Base-by-base conservation (phyloP, 1,140 invertebrate species). In the Zaprionus ghesquierei region DNA sequence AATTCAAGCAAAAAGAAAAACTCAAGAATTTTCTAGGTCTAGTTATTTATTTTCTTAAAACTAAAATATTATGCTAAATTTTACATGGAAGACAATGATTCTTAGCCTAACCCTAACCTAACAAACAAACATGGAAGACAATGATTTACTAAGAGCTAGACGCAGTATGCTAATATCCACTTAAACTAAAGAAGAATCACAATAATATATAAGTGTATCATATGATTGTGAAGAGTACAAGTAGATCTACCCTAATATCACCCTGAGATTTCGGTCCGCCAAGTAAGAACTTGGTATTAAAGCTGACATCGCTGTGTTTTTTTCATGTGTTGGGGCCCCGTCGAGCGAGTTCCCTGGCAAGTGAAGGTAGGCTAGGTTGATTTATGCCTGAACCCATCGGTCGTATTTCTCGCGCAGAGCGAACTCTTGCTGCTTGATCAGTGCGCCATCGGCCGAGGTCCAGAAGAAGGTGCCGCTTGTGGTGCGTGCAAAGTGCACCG, bases 391-490 rank as follows among this genome's bases (percentile, higher is more conserved):
- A 12, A 94, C 94, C 94, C 94, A 95, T 80, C 94, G 93, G 81
- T 95, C 94, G 92, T 89, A 90, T 41, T 91, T 90, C 49, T 81
- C 91, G 69, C 77, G 91, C 69, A 94, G 93, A 81, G 93, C 92
- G 35, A 94, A 90, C 77, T 94, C 93, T 58, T 94, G 93, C 46
- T 85, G 77, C 51, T 79, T 68, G 31, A 69, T 92, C 68, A 77
- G 92, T 35, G 79, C 78, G 8, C 90, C 81, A 12, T 91, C 87
- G 60, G 92, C 92, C 1, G 94, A 93, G 20, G 94, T 95, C 94
- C 94, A 95, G 92, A 95, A 95, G 92, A 95, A 95, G 33, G 94
- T 95, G 31, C 94, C 94, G 44, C 94, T 94, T 75, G 94, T 94
- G n/a, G 94, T 95, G 80, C 94, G 93, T 2, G 94, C 94, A 79